These are phyloP conservation scores for Ricordea florida DNA, from an alignment of 92 coral and sea anemone genomes.

Conservation along the genomic window DNA sequence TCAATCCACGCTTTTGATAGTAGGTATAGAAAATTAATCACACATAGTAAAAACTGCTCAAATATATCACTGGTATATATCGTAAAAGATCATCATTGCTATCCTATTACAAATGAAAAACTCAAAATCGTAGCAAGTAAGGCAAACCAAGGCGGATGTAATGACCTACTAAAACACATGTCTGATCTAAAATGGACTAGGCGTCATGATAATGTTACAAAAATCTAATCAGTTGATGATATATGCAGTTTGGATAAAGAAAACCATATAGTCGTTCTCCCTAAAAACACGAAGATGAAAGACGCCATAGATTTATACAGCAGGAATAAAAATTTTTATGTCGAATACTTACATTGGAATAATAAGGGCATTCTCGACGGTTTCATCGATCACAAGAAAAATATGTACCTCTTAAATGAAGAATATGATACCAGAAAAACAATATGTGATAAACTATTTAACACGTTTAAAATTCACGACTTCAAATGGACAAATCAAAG, in stretches of 20 bases:
- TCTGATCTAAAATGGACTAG: slow-evolving; percentile 43
- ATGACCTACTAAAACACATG: slow-evolving; percentile 27
- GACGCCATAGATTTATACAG: background rate
- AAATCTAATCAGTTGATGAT: background rate
- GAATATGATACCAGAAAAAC: slow-evolving; percentile 29
- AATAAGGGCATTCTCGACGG: slow-evolving; percentile 44
- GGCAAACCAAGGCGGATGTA: slow-evolving; percentile 47
- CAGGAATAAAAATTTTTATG: background rate
- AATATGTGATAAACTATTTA: slow-evolving; percentile 21
- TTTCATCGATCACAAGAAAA: slow-evolving; percentile 28
- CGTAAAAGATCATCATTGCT: slow-evolving; percentile 44
- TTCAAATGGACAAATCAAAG: slow-evolving; percentile 47
- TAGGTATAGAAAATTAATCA: slow-evolving; percentile 29
- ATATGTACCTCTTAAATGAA: slow-evolving; percentile 41
- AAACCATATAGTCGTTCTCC: slow-evolving; percentile 14
- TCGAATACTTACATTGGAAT: slow-evolving; percentile 50
- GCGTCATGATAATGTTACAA: slow-evolving; percentile 25
- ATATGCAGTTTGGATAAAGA: background rate
- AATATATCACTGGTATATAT: slow-evolving; percentile 11
- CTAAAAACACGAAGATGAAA: slow-evolving; percentile 11
- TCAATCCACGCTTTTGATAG: slow-evolving; percentile 41
- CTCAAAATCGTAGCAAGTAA: slow-evolving; percentile 24
- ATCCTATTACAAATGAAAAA: slow-evolving; percentile 24
- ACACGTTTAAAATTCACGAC: slow-evolving; percentile 28
- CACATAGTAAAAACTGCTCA: background rate